Base-by-base conservation (phyloP, 2,888 invertebrate species). In the Portevinia maculata region DNA sequence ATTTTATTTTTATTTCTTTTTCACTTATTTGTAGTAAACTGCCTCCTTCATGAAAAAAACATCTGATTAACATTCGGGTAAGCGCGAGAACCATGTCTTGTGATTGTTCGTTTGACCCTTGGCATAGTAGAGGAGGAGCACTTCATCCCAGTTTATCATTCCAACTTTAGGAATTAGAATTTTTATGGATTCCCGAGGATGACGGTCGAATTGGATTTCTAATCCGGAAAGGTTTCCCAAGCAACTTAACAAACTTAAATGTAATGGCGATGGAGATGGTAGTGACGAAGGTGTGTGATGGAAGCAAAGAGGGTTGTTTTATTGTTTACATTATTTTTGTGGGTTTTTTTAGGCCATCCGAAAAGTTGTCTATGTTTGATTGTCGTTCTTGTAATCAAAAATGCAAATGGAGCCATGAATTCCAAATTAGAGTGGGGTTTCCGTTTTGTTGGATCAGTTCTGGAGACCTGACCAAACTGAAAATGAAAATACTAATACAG, bases 331-430 rank as follows among this genome's bases (percentile, higher is more conserved):
- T 62, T 55, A 53, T 39, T 70, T 75, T 70, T 53, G 13, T 9
- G 28, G 44, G 55, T 50, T 30, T 79, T 55, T 37, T 44, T 28
- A 75, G 52, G 59, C 60, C 41, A 59, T 71, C 59, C 52, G 44
- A 70, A 60, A 76, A 71, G 48, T 71, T 76, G 70, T 60, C 46
- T 65, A 39, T 69, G 50, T 76, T 81, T 76, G 75, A 65, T 71
- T 81, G 69, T 79, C 86, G 86, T 88, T 87, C 86, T 85, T 88
- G 88, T 88, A 89, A 89, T 89, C 89, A 89, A 89, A 89, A 89
- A 89, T 89, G 89, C 89, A 89, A 89, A 89, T 89, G 87, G 88
- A 89, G 87, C 87, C 89, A 88, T 88, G 89, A 89, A 87, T 89
- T 89, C 87, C 87, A 87, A 88, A 88, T 89, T 86, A 88, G 87